Evolutionary conservation across 2,113 vertebrate species (phyloP).

Genomic region (Speoplatyrhinus poulsoni): DNA sequence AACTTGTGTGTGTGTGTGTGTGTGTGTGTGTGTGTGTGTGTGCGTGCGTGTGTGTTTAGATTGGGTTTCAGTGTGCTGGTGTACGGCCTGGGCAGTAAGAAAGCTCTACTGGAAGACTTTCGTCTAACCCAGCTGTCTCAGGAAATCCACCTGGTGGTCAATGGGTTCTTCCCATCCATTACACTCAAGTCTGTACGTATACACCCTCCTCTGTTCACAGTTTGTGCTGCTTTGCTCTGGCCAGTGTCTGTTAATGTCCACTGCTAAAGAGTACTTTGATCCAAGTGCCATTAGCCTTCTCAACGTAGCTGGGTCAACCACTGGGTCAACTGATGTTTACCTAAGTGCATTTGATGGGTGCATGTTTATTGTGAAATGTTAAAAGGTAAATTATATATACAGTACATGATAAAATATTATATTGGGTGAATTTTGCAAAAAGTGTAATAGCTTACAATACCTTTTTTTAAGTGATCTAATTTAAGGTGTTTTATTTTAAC

Average conservation of each 20-base stretch:
- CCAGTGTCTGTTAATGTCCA: background rate
- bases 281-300: too few relatives aligned
- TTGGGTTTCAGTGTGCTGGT: conserved; percentile 93
- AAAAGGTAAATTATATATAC: too few relatives aligned
- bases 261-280: too few relatives aligned
- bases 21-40: conserved; percentile 35
- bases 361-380: too few relatives aligned
- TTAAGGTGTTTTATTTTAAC: too few relatives aligned
- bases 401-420: too few relatives aligned
- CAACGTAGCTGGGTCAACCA: too few relatives aligned
- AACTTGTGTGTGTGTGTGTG: background rate
- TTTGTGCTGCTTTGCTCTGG: background rate
- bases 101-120: conserved; percentile 89
- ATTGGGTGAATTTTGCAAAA: too few relatives aligned
- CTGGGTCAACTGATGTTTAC: too few relatives aligned
- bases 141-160: conserved; percentile 89
- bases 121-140: conserved; percentile 80
- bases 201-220: background rate
- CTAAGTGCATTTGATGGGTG: too few relatives aligned
- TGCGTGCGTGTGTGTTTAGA: conserved; percentile 56
- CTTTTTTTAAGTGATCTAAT: too few relatives aligned
- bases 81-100: conserved; percentile 95
- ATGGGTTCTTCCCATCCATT: conserved; percentile 96
- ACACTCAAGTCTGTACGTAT: conserved; percentile 90
- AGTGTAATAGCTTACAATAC: too few relatives aligned